Evolutionary conservation across 2,888 invertebrate species (phyloP), one percentile per base, ranked within the genome.

Genomic region (Strigamia crassipes): DNA sequence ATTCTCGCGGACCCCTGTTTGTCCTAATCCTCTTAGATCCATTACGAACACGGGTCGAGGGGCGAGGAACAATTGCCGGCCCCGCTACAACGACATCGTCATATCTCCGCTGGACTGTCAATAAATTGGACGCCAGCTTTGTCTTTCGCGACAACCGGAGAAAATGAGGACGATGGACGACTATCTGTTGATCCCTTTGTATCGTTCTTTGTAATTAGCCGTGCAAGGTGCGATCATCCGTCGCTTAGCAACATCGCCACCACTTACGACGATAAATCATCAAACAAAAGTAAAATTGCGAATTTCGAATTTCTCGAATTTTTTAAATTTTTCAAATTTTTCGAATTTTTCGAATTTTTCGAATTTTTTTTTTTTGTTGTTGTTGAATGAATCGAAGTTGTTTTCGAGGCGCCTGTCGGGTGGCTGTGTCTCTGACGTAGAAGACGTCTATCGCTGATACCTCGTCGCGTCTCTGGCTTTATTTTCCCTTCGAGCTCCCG

Each of bases 1-100:
- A 56, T 56, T 56, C 56, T 8, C 56, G 56, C n/a, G 56, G 56
- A 56, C 56, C 56, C 56, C 56, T 56, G 56, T 56, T 56, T 56
- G 56, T 56, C 56, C 56, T 56, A 56, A 56, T 56, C 56, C 56
- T 56, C 56, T 56, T 56, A 56, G 56, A 56, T 56, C 56, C 56
- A 56, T 56, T 56, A 56, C 56, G 56, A 56, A 56, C 56, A 18
- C 56, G 56, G 56, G 56, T 56, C 56, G 56, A 56, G 56, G 56
- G 56, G 56, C 56, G 56, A 56, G 56, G 56, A 56, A 56, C 56
- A 56, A 56, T 56, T 56, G 56, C 56, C 18, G 18, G 21, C n/a
- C 18, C 56, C 56, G 18, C 18, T 56, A 56, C 56, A 56, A 56
- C 56, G 21, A 56, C 56, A 18, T 56, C 56, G 56, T 56, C 56